Conservation (phyloP, 2,113 vertebrate species). For the Ancistrus triradiatus region DNA sequence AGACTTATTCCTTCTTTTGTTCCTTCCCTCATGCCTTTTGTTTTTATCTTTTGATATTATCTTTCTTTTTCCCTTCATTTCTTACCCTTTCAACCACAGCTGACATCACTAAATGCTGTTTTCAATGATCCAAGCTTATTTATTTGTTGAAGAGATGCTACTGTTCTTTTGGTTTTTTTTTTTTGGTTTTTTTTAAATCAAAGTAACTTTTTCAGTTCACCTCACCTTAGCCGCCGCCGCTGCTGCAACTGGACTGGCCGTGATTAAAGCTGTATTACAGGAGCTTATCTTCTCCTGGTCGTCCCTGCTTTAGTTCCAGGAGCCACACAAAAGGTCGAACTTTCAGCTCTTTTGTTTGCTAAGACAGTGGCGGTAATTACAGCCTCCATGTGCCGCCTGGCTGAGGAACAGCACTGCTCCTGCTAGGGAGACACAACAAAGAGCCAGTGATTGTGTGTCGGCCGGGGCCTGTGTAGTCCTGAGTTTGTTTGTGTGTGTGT, state of each 20-base stretch:
- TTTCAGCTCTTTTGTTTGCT: conserved; percentile 25
- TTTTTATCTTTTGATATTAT: too few species aligned
- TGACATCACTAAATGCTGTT: too few species aligned
- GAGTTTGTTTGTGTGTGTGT: too few species aligned
- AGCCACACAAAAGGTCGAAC: conserved; percentile 17
- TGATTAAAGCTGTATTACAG: conserved; percentile 36
- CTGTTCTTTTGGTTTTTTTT: background rate
- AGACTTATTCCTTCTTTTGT: too few species aligned
- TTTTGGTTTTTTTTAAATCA: background rate
- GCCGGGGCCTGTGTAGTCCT: background rate
- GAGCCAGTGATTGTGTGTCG: background rate
- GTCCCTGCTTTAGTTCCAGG: conserved; percentile 19
- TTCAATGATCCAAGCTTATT: too few species aligned
- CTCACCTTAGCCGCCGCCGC: background rate
- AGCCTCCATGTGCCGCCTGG: conserved; percentile 17
- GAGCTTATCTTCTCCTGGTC: conserved; percentile 22
- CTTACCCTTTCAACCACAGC: too few species aligned
- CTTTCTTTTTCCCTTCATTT: too few species aligned
- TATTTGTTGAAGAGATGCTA: too few species aligned
- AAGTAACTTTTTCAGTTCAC: too few species aligned
- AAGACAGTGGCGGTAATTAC: conserved; percentile 22
- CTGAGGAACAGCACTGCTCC: background rate
- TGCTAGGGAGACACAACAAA: conserved; percentile 31
- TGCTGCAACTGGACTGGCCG: conserved; percentile 3
- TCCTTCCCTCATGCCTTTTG: too few species aligned